Conservation (phyloP, 2,113 vertebrate species). For the Athene noctua region DNA sequence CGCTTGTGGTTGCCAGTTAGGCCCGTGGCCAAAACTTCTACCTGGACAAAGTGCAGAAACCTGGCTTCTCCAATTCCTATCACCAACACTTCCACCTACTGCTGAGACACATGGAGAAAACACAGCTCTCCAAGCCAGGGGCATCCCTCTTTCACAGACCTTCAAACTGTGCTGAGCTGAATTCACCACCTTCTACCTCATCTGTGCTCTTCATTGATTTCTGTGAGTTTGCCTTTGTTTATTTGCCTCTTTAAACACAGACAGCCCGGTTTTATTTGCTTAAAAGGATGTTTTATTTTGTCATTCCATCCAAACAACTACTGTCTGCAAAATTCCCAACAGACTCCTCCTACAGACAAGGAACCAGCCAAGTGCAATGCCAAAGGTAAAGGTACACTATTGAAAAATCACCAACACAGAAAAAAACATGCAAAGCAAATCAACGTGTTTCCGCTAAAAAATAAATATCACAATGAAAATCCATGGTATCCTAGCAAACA, state of each 20-base stretch:
- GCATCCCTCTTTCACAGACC: background rate
- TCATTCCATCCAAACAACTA: background rate
- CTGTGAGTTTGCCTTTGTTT: background rate
- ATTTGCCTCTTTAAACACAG: background rate
- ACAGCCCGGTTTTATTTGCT: background rate
- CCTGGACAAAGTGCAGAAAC: background rate
- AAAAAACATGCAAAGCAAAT: background rate
- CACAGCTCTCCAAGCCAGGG: background rate
- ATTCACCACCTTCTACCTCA: background rate
- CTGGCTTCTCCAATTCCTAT: background rate
- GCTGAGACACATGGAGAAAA: background rate
- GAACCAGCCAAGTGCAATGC: background rate
- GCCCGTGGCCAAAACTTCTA: background rate
- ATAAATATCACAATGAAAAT: background rate
- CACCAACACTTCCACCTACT: background rate
- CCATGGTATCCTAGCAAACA: background rate
- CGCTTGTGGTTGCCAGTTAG: background rate
- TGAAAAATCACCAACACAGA: background rate
- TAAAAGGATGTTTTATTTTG: background rate
- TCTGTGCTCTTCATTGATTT: background rate
- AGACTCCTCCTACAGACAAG: background rate
- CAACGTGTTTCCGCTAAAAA: background rate
- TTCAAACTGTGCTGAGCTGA: background rate
- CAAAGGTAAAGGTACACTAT: background rate
- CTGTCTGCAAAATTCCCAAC: background rate